Base-by-base conservation (phyloP, 2,113 vertebrate species). In the Dendrocopos noguchii region DNA sequence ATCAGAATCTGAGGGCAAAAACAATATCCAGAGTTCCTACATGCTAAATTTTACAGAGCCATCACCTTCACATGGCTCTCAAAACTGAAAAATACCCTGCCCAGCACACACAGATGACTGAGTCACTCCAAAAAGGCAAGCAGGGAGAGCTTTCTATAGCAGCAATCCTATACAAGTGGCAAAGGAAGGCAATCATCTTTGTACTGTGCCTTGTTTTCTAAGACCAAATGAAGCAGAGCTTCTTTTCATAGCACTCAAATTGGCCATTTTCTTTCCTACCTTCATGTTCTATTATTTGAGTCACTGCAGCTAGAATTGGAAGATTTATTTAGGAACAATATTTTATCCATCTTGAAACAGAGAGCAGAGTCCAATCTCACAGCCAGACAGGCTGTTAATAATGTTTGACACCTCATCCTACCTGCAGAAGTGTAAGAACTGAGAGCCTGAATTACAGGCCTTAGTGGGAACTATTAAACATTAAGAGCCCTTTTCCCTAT, bases 251-350 rank as follows among this genome's bases (percentile, higher is more conserved):
- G 97, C 96, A 96, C 91, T 98, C 94, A 95, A 91, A 96, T 91
- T 95, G 90, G 56, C 92, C 87, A 97, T 97, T 97, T 97, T 94
- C 96, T 94, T 98, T 98, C 96, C 93, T 90, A 95, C 81, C 87
- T 87, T 96, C 94, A 47, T 96, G 84, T 97, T 98, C 97, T 96
- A 98, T 98, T 98, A 98, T 98, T 98, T 96, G 98, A 97, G 97
- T 96, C 97, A 96, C 78, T 87, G 66, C 76, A 75, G 87, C 79
- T 67, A 75, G 64, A 94, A 95, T 63, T 55, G 75, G 81, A 95
- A 95, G 96, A 98, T 97, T 97, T 98, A 97, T 97, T 97, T 96
- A 95, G 89, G 87, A 78, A 81, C 72, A 95, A 93, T 66, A 94
- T 73, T 94, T 96, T 74, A 95, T 97, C 94, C 89, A 61, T 97